A percentile compares a stretch with the other conserved stretches of the same genome.
Conservation (phyloP, 2,797 vertebrate species). For the Anableps anableps region DNA sequence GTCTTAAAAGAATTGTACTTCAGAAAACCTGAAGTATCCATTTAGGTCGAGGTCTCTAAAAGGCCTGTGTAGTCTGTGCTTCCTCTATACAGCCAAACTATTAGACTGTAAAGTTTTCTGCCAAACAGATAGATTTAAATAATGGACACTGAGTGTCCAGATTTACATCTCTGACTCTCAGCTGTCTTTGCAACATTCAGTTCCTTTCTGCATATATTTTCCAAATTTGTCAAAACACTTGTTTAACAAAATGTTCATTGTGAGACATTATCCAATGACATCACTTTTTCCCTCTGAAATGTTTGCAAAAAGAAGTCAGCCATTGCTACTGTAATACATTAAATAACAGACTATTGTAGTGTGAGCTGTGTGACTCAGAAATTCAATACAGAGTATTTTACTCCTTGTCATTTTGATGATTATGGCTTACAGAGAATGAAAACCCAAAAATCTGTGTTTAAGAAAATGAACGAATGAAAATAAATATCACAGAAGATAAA, state of each 20-base stretch:
- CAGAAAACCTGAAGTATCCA: not conserved
- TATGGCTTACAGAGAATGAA: no score
- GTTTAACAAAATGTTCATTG: not conserved
- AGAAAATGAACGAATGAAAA: no score
- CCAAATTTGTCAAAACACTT: not conserved
- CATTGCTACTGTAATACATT: not conserved
- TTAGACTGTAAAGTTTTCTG: not conserved
- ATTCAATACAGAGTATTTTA: no score
- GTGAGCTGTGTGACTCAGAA: not conserved
- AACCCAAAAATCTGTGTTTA: no score
- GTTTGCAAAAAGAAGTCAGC: not conserved
- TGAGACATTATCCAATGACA: not conserved
- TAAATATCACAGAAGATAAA: no score
- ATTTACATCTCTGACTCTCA: not conserved
- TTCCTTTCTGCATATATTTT: not conserved
- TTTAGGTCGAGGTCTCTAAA: not conserved
- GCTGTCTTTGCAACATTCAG: not conserved
- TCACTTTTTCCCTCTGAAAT: not conserved
- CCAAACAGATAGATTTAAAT: not conserved
- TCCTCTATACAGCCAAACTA: not conserved
- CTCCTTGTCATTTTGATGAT: not conserved
- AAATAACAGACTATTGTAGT: not conserved
- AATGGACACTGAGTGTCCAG: not conserved
- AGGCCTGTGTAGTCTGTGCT: not conserved
- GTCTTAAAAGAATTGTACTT: not conserved